Evolutionary conservation across 2,113 vertebrate species (phyloP), one percentile per base, ranked within the genome.

Genomic region (Campylorhamphus procurvoides): DNA sequence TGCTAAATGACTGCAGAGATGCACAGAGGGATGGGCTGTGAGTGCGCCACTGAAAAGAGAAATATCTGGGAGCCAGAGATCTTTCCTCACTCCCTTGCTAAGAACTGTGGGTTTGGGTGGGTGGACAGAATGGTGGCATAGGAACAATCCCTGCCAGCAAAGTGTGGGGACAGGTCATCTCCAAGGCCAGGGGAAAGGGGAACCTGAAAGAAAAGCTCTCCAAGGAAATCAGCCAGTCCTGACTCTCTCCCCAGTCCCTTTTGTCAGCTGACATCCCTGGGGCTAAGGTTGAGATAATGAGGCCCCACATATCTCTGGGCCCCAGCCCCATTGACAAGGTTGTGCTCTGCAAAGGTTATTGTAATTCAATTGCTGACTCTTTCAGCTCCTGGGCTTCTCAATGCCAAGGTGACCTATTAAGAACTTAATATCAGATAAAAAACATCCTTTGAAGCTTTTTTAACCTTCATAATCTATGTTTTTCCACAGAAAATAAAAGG

Each of bases 321-420:
- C 52, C 69, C 94, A 94, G 94, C 62, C 96, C 92, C 93, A 92
- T 9, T 58, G 93, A 40, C 67, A 86, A 42, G 50, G n/a, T 24
- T 74, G 69, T 31, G 87, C 66, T 85, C 73, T 77, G 60, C 90
- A 93, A 88, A 96, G 95, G 91, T 96, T 95, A 97, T 94, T 88
- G 85, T 88, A 67, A 97, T 96, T 96, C 95, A 95, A 6, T 97
- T 90, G 44, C 87, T 73, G 87, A 63, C 66, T 78, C 79, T 79
- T 83, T 94, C 73, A 84, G 93, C 66, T 94, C 76, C 94, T 94
- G 94, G 89, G 82, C 59, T 83, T 74, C 89, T 93, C 94, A 89
- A 89, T 95, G 93, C 87, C 90, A 94, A 96, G 80, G 85, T 97
- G 96, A 98, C 97, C 95, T 97, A 95, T 96, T 95, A 94, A 96